These are phyloP conservation scores for Coleophora deauratella DNA, from an alignment of 2,888 invertebrate species.

Conservation along the genomic window DNA sequence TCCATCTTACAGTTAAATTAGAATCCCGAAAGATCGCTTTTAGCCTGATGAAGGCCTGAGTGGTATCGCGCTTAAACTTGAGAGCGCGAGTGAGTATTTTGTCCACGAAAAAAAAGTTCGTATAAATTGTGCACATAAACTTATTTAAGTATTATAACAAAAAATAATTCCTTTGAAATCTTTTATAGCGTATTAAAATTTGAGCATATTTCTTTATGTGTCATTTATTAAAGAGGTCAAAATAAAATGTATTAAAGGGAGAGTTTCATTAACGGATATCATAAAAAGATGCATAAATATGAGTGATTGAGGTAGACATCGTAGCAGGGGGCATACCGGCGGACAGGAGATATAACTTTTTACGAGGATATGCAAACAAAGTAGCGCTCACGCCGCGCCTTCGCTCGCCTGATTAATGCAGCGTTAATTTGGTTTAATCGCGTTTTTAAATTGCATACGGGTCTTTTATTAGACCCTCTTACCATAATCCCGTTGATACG, in stretches of 20 bases:
- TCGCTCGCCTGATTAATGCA: conserved; percentile 32
- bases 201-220: conserved; percentile 27
- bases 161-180: no score
- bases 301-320: conserved; percentile 60
- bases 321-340: conserved; percentile 40
- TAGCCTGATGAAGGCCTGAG: conserved; percentile 25
- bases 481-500: conserved; percentile 21
- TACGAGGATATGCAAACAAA: conserved; percentile 52
- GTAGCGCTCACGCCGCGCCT: conserved; percentile 24
- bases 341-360: conserved; percentile 44
- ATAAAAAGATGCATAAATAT: conserved; percentile 60
- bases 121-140: no score
- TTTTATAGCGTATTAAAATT: background rate
- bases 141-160: no score
- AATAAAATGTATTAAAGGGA: conserved; percentile 36
- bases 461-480: conserved; percentile 34
- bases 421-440: conserved; percentile 45
- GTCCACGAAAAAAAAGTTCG: no score
- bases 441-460: conserved; percentile 46
- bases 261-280: conserved; percentile 49
- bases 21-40: conserved; percentile 36
- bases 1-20: conserved; percentile 52
- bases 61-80: conserved; percentile 11
- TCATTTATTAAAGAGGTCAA: conserved; percentile 27
- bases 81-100: background rate